Base-by-base conservation (phyloP, 2,888 invertebrate species). In the Himalopsyche anomala region DNA sequence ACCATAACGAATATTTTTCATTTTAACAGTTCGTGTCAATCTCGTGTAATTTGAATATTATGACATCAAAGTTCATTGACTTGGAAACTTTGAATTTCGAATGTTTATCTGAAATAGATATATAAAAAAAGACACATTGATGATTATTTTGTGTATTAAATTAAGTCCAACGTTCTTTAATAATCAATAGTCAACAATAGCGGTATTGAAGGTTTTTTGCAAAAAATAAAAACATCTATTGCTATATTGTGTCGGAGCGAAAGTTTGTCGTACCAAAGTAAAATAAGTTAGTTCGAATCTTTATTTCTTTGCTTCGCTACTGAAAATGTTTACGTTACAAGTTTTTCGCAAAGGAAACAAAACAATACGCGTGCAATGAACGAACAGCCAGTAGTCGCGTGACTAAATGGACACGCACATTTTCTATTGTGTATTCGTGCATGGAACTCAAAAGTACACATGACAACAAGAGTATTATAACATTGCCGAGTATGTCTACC, bases 351-450 rank as follows among this genome's bases (percentile, higher is more conserved):
- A 45, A 28, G 28, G 42, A 51, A 45, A 45, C 28, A 81, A 40
- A 81, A 45, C 81, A 81, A 81, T 51, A 51, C 45, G 51, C 81
- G 81, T 81, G 51, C 81, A 45, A 19, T 11, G 62, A 62, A 62
- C 62, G 62, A 62, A 74, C 36, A 83, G 45, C 12, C 42, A 51
- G 56, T 19, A 81, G 51, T 84, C 84, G 84, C 84, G 84, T 84
- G 84, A 84, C 84, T 81, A 62, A 40, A 36, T 38, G 84, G 69
- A 62, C 84, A 84, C 81, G 84, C 84, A 81, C 84, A 81, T 55
- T 81, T 56, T 79, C 45, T 54, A 84, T 80, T 84, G 84, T 55
- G 56, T 62, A 28, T 62, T 19, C 62, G 62, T 62, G 62, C 19
- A 62, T 56, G 56, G 17, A 56, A 56, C 56, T 8, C 62, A n/a